Evolutionary conservation across 2,113 vertebrate species (phyloP), one percentile per base, ranked within the genome.

Genomic region (Stigmatopora argus): DNA sequence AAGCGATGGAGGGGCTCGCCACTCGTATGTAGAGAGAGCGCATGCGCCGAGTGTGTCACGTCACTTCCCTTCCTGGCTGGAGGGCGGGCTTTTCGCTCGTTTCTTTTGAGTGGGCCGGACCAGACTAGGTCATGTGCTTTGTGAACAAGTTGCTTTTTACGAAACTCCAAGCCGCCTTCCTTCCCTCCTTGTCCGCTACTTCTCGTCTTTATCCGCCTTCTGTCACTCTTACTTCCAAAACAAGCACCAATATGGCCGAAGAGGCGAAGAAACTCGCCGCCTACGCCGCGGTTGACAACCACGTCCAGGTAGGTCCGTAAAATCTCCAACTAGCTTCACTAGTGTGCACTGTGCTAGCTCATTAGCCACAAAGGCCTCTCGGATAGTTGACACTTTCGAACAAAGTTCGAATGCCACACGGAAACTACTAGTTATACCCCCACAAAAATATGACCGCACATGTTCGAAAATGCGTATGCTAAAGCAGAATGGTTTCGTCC

Each of bases 201-300:
- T 53, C 51, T 7, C 0, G 13, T 3, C 23, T 23, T 56, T 4
- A 23, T 31, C 23, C 2, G 23, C 10, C 31, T 56, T 6, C 31
- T 6, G 11, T 31, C 12, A 23, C 53, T 13, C 2, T 13, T 23
- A 19, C 23, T 31, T 23, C 13, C 1, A 15, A 31, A 14, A 56
- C 53, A 55, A 55, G 12, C 52, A 55, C 52, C 26, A 66, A 31
- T 73, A 92, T 92, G 90, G 89, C 90, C 7, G 90, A 92, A 60
- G 89, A 92, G 67, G 89, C 90, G 60, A 92, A 92, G 82, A 91
- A 89, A 35, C 87, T 87, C 35, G 90, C 90, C 1, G 90, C 89
- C 0, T 83, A 84, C 69, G 85, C 88, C 18, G 90, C 90, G 0
- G 90, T 92, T 64, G 84, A 92, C 21, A 90, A 88, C 81, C 87